Evolutionary conservation across 2,113 vertebrate species (phyloP), one percentile per base, ranked within the genome.

Genomic region (Oryzias woworae): DNA sequence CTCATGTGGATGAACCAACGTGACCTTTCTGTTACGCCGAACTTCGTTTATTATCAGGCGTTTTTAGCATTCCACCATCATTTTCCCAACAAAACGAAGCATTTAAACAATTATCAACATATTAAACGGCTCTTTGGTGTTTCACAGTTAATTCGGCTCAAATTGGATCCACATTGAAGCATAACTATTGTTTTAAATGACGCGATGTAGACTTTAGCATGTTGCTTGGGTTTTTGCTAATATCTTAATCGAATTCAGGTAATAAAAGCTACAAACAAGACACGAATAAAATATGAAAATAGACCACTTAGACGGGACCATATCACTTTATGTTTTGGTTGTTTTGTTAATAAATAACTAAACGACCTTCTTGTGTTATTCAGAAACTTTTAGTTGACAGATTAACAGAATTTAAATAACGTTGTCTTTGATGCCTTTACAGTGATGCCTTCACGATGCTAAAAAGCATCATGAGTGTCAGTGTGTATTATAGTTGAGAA

Each of bases 111-210:
- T 58, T 1, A 26, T 2, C 1, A 7, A 17, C 3, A 8, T 1
- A 14, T 1, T 2, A 3, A 6, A 0, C 2, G 46, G 28, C 51
- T 5, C 3, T 2, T 2, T 6, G 13, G 2, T 5, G 3, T 57
- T 3, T 45, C 45, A 0, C 23, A 28, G 2, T 57, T 4, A 66
- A 72, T 78, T 83, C 71, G 78, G 85, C 61, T 0, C 26, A 14
- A 2, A 15, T 0, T 1, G 3, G 4, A 10, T 45, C 4, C 0
- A 13, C 3, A 0, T 1, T 0, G 17, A 18, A 10, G 12, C 12
- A 2, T 17, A 3, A 14, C 4, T 2, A 51, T 51, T 13, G 1
- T 6, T 22, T 14, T 0, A 54, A 66, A 69, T 58, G 4, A 3
- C n/a, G 47, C 12, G 3, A 15, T 63, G 62, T 23, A 17, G 12